Evolutionary conservation across 2,113 vertebrate species (phyloP).

Genomic region (Oceanites oceanicus): DNA sequence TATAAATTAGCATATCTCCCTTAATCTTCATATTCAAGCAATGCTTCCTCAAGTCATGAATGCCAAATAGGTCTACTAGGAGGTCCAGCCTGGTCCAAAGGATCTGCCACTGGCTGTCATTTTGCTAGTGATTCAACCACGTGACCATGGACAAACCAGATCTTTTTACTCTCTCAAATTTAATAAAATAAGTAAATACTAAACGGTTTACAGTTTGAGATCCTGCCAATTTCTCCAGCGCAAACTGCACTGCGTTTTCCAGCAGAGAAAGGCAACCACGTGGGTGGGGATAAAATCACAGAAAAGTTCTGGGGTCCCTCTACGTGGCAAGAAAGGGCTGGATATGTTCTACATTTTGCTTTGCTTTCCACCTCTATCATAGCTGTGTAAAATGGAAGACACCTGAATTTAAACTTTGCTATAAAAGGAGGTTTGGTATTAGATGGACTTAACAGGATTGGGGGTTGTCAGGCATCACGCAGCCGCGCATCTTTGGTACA

Average conservation of each 20-base stretch:
- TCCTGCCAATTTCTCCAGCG: neutral
- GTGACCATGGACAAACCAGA: neutral
- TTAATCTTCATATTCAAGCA: neutral
- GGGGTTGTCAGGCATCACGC: rapidly evolving
- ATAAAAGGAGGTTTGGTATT: neutral
- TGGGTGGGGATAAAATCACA: neutral
- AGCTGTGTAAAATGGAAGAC: neutral
- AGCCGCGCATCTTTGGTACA: neutral
- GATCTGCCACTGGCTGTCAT: neutral
- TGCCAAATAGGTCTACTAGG: neutral
- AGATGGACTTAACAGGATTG: neutral
- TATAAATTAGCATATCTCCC: neutral
- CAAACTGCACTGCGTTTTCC: neutral
- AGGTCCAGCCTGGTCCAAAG: neutral
- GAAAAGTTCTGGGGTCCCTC: neutral
- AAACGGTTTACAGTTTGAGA: neutral
- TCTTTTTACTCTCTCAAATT: neutral
- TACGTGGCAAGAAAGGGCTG: neutral
- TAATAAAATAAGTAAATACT: neutral
- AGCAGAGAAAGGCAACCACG: neutral
- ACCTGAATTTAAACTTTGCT: neutral
- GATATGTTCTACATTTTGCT: neutral
- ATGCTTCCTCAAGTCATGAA: neutral
- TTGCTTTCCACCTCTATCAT: neutral
- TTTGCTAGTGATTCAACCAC: neutral